Percentiles rank a stretch among this genome's conserved stretches.
These are phyloP conservation scores for Ptychadena robeensis DNA, from an alignment of 2,797 vertebrate genomes.

Conservation along the genomic window DNA sequence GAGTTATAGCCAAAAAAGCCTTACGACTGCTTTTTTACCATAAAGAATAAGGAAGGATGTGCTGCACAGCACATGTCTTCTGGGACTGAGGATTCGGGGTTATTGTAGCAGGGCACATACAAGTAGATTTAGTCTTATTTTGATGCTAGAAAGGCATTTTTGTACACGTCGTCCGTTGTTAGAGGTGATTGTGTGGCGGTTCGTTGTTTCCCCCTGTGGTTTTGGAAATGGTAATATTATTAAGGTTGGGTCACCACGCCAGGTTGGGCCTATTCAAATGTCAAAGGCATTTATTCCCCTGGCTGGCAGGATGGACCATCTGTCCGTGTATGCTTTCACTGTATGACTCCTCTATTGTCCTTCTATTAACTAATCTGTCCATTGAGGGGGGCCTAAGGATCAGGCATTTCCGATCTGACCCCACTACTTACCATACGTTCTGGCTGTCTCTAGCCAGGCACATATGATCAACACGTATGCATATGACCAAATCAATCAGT, in stretches of 20 bases:
- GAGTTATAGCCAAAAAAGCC: conserved; percentile 45
- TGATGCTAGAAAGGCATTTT: conserved; percentile 46
- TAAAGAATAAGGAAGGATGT: background rate
- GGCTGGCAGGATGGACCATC: background rate
- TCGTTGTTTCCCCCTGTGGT: background rate
- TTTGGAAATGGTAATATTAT: background rate
- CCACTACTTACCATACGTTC: background rate
- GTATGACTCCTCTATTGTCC: background rate
- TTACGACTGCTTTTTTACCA: conserved; percentile 20
- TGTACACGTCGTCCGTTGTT: background rate
- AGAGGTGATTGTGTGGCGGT: background rate
- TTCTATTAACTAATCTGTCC: background rate
- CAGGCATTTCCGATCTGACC: background rate
- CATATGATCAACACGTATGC: background rate
- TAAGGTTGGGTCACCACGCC: background rate
- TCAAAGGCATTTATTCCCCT: background rate
- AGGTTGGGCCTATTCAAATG: background rate
- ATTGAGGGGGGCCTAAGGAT: background rate
- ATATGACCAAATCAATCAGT: background rate
- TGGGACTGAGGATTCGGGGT: background rate
- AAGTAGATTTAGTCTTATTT: conserved; percentile 20
- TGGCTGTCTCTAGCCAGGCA: background rate
- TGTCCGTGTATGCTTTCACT: background rate
- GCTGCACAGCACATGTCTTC: background rate
- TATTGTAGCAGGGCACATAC: conserved; percentile 31